Percentiles rank a stretch among this genome's conserved stretches.
phyloP scores from a whole-genome alignment of 2,888 invertebrate species.

The Colostygia pectinataria region DNA sequence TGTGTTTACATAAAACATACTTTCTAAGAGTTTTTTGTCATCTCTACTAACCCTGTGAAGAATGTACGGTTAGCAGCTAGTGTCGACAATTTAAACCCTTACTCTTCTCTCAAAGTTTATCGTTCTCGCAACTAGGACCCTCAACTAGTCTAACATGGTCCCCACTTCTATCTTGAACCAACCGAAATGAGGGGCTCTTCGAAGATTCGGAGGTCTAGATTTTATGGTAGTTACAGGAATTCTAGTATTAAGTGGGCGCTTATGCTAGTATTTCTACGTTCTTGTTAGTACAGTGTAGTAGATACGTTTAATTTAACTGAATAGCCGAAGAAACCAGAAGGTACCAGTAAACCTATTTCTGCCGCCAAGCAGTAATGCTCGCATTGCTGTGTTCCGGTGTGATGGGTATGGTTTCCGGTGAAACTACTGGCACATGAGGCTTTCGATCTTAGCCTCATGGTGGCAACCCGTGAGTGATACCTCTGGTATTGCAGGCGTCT shows the following conservation, averaged over 20 bases:
- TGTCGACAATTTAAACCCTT: conserved; percentile 79
- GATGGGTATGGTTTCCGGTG: no score
- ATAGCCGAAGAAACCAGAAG: conserved; percentile 61
- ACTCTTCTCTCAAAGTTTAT: conserved; percentile 79
- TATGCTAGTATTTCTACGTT: conserved; percentile 60
- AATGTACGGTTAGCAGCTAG: conserved; percentile 74
- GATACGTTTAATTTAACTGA: conserved; percentile 44
- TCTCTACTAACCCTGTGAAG: conserved; percentile 56
- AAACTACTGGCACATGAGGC: no score
- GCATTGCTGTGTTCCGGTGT: no score
- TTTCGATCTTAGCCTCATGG: no score
- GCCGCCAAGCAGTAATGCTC: no score
- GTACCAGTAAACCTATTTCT: no score
- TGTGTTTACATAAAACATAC: no score
- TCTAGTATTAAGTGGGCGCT: conserved; percentile 69
- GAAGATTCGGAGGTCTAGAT: conserved; percentile 20
- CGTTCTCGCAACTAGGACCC: conserved; percentile 73
- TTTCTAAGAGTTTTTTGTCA: conserved; percentile 43
- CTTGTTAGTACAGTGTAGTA: conserved; percentile 71
- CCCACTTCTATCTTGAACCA: conserved; percentile 36
- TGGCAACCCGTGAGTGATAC: no score
- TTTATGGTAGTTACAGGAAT: conserved; percentile 64
- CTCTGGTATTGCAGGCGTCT: no score
- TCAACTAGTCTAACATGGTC: conserved; percentile 53
- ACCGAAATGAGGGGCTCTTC: conserved; percentile 39